phyloP scores from a whole-genome alignment of 2,797 vertebrate species.

The Balearica regulorum region DNA sequence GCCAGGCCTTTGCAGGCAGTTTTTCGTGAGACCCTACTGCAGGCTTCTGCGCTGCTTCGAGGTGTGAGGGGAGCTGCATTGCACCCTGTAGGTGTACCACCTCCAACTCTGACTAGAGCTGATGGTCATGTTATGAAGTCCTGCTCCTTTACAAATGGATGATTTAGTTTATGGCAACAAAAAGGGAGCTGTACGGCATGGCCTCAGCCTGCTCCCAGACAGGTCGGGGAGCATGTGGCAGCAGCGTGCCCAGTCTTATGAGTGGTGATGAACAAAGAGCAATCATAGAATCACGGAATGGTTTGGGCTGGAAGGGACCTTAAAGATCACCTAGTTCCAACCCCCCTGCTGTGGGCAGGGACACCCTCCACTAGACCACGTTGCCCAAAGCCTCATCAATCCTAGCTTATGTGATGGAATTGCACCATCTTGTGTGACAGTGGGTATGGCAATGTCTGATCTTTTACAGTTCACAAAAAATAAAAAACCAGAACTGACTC shows the following conservation, averaged over 20 bases:
- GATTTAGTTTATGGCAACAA: background rate
- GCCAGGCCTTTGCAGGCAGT: background rate
- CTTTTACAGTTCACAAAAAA: background rate
- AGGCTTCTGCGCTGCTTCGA: background rate
- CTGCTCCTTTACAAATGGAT: background rate
- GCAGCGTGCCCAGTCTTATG: background rate
- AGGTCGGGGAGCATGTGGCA: background rate
- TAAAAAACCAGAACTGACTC: background rate
- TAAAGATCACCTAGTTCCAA: too few relatives aligned
- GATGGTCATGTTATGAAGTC: background rate
- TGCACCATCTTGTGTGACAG: background rate
- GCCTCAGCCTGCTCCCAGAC: background rate
- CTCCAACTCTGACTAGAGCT: background rate
- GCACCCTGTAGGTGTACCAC: background rate
- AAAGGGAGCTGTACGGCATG: background rate
- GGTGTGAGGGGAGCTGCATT: background rate
- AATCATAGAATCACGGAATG: background rate
- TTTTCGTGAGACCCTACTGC: background rate
- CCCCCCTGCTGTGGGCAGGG: too few relatives aligned
- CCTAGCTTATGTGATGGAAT: background rate
- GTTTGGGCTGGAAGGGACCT: too few relatives aligned
- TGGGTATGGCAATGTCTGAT: background rate
- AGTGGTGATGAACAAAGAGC: background rate
- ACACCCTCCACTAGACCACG: too few relatives aligned
- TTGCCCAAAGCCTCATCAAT: too few relatives aligned